Conservation (phyloP, 1,140 invertebrate species). For the Drosophila sechellia region DNA sequence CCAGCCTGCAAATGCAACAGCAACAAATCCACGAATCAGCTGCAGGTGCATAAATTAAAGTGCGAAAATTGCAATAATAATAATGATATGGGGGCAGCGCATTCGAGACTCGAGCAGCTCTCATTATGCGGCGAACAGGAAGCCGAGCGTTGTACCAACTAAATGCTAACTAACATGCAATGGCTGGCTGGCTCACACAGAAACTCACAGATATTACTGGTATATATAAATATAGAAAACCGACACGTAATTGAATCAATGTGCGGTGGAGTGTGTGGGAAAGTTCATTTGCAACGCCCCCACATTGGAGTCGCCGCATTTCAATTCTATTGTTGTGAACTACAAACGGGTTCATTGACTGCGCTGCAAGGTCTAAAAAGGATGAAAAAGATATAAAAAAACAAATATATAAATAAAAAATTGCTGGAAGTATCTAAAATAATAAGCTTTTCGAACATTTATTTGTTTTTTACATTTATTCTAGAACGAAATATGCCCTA, state of each 20-base stretch:
- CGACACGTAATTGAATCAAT: conserved; percentile 64
- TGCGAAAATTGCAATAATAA: conserved; percentile 77
- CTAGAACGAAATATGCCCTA: not conserved
- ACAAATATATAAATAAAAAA: not conserved
- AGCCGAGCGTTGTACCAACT: conserved; percentile 64
- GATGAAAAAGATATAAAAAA: not conserved
- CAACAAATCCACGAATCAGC: conserved; percentile 65
- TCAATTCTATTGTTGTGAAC: conserved; percentile 67
- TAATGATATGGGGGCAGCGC: conserved; percentile 64
- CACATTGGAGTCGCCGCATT: conserved; percentile 53
- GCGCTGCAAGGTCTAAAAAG: not conserved
- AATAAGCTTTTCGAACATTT: no score
- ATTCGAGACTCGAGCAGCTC: conserved; percentile 20
- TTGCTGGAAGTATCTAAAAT: not conserved
- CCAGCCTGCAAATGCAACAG: conserved; percentile 1
- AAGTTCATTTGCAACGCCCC: conserved; percentile 78
- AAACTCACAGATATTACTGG: conserved; percentile 10
- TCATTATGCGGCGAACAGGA: conserved; percentile 72
- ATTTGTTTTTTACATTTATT: not conserved
- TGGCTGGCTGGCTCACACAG: conserved; percentile 43
- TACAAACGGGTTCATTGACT: conserved; percentile 13
- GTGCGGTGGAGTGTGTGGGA: conserved; percentile 63
- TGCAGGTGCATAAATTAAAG: conserved; percentile 82
- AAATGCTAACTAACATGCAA: conserved; percentile 78
- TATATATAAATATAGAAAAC: not conserved